A percentile compares a stretch with the other conserved stretches of the same genome.
These are phyloP conservation scores for Calliphora vicina DNA, from an alignment of 1,140 invertebrate species.

Conservation along the genomic window DNA sequence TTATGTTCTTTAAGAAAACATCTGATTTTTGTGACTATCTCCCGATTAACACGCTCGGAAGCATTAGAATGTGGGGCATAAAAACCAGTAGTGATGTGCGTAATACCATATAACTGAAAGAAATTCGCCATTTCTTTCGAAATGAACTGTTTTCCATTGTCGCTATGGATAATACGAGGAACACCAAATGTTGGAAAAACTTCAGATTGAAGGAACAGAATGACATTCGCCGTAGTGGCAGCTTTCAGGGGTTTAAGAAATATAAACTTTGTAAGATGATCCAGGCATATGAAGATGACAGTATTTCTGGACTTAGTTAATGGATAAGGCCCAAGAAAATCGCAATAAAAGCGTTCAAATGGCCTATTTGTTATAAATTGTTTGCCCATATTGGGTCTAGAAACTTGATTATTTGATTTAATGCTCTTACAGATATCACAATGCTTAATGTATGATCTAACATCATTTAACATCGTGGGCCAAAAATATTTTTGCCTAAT, in stretches of 20 bases:
- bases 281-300: background rate
- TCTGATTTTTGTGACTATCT: background rate
- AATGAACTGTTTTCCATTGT: constrained; percentile 1
- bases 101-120: background rate
- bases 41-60: background rate
- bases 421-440: background rate
- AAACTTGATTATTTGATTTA: background rate
- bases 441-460: background rate
- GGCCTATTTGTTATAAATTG: background rate
- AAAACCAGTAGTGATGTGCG: background rate
- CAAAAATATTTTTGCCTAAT: background rate
- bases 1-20: background rate
- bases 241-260: background rate
- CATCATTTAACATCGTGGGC: background rate
- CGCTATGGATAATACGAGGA: background rate
- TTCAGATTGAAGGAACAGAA: background rate
- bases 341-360: background rate
- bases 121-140: background rate
- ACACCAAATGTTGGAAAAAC: background rate
- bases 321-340: background rate
- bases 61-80: constrained; percentile 6
- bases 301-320: background rate
- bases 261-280: background rate
- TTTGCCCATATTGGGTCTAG: background rate
- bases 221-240: background rate